These are phyloP conservation scores for Vulpes lagopus DNA, from an alignment of 2,113 vertebrate genomes.

Conservation along the genomic window DNA sequence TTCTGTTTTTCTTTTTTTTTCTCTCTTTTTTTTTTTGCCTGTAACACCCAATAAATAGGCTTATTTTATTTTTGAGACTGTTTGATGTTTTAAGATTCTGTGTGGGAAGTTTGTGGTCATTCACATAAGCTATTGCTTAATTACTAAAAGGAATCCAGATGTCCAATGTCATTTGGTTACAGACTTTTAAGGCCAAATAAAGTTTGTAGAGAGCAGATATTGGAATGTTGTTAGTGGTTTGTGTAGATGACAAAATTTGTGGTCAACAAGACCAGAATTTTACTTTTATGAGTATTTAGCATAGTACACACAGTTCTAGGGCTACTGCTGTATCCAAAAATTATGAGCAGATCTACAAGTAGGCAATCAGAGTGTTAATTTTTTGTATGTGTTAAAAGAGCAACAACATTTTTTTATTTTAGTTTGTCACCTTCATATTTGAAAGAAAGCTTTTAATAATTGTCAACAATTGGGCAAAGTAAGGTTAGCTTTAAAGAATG, in stretches of 20 bases:
- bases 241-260: slow-evolving; percentile 11
- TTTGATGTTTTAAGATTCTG: background rate
- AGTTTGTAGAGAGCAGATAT: background rate
- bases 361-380: background rate
- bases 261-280: slow-evolving; percentile 32
- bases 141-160: slow-evolving; percentile 29
- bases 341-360: background rate
- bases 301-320: background rate
- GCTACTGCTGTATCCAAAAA: background rate
- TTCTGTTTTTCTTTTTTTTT: background rate
- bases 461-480: background rate
- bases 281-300: background rate
- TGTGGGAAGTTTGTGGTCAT: background rate
- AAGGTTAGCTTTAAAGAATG: background rate
- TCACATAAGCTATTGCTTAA: slow-evolving; percentile 2
- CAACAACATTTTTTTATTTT: background rate
- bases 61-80: background rate
- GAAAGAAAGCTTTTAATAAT: background rate
- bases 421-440: background rate
- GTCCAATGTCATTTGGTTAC: background rate
- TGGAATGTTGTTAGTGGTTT: background rate
- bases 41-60: background rate
- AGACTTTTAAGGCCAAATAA: slow-evolving; percentile 52
- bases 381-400: slow-evolving; percentile 10
- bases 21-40: background rate